A percentile compares a stretch with the other conserved stretches of the same genome.
phyloP scores from a whole-genome alignment of 2,888 invertebrate species.

The Ceriagrion tenellum region DNA sequence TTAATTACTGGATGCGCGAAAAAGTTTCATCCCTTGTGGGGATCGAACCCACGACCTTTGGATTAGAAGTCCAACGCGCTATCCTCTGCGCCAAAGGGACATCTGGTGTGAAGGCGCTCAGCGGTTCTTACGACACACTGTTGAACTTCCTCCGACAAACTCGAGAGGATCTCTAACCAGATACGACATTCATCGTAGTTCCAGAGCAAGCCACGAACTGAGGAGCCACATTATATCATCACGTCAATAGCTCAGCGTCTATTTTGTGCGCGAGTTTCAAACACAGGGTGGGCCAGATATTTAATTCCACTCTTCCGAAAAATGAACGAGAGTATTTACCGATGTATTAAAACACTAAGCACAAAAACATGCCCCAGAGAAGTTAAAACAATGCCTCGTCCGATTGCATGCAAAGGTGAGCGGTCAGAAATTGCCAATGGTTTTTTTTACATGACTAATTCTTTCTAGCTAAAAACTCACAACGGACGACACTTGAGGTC shows the following conservation, averaged over 20 bases:
- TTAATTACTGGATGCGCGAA: background rate
- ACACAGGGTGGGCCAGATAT: background rate
- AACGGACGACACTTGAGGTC: too few relatives aligned
- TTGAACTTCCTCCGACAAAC: too few relatives aligned
- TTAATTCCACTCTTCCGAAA: too few relatives aligned
- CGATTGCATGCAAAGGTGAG: too few relatives aligned
- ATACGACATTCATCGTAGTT: background rate
- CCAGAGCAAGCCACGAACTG: background rate
- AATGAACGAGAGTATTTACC: too few relatives aligned
- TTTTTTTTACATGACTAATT: too few relatives aligned
- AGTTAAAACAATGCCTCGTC: too few relatives aligned
- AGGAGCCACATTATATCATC: background rate
- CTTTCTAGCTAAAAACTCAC: too few relatives aligned
- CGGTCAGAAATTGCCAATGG: too few relatives aligned
- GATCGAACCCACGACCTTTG: constrained; percentile 94
- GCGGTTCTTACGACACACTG: background rate
- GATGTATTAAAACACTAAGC: too few relatives aligned
- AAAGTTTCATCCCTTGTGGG: constrained; percentile 86
- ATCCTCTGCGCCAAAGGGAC: constrained; percentile 94
- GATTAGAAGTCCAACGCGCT: constrained; percentile 95
- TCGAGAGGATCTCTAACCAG: too few relatives aligned
- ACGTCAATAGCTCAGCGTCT: background rate
- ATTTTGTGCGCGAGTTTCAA: background rate
- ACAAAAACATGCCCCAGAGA: too few relatives aligned
- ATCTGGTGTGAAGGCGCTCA: background rate